Evolutionary conservation across 2,113 vertebrate species (phyloP).

Genomic region (Calyptommatus sinebrachiatus): DNA sequence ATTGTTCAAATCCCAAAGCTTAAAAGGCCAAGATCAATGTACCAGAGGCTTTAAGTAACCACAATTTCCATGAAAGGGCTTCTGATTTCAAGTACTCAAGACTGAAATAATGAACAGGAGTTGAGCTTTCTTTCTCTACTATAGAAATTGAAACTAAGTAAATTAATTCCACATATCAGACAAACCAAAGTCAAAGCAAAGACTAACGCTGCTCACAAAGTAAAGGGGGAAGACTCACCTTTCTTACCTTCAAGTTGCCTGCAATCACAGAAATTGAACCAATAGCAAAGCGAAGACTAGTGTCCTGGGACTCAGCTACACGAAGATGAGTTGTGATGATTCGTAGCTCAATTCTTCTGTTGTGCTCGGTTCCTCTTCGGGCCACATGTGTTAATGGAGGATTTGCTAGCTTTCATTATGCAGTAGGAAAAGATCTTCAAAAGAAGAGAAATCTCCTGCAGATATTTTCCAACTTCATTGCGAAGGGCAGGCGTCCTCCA

Average conservation of each 20-base stretch:
- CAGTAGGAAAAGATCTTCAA: too few species aligned
- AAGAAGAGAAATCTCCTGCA: too few species aligned
- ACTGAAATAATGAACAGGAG: slow-evolving; percentile 7
- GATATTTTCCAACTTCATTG: too few species aligned
- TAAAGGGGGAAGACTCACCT: neutral
- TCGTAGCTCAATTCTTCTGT: too few species aligned
- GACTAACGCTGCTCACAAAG: neutral
- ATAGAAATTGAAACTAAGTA: slow-evolving; percentile 20
- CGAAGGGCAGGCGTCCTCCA: too few species aligned
- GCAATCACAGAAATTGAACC: neutral
- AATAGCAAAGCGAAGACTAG: neutral
- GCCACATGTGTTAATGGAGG: too few species aligned
- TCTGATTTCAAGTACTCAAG: slow-evolving; percentile 18
- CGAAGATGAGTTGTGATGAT: too few species aligned
- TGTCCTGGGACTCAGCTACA: too few species aligned
- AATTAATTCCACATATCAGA: slow-evolving; percentile 18
- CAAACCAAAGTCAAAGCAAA: slow-evolving; percentile 24
- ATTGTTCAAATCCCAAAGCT: neutral
- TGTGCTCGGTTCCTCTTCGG: too few species aligned
- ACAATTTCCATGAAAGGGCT: neutral
- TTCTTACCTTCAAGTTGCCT: neutral
- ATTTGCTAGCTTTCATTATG: too few species aligned
- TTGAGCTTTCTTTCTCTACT: neutral
- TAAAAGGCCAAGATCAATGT: slow-evolving; percentile 2
- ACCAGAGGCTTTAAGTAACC: slow-evolving; percentile 25